These are phyloP conservation scores for Antheraea pernyi DNA, from an alignment of 1,140 invertebrate genomes.

Conservation along the genomic window DNA sequence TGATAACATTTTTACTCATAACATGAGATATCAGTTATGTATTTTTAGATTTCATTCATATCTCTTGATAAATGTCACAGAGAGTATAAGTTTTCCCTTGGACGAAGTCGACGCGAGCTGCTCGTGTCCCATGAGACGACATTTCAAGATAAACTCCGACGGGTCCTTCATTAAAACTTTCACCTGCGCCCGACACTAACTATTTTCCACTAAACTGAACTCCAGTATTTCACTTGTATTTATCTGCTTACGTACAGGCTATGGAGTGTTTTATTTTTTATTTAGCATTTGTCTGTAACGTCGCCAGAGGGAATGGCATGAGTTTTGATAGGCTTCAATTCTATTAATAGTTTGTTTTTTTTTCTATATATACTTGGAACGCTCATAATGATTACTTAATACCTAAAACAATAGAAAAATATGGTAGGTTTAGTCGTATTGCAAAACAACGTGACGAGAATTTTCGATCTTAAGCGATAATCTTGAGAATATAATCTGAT, in stretches of 20 bases:
- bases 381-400: too few species aligned
- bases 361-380: too few species aligned
- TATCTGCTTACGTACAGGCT: not conserved
- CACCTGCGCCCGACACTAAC: not conserved
- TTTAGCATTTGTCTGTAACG: not conserved
- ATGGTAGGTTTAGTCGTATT: too few species aligned
- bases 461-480: too few species aligned
- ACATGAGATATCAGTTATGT: not conserved
- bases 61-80: not conserved
- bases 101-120: not conserved
- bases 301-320: too few species aligned
- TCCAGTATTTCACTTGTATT: not conserved
- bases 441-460: too few species aligned
- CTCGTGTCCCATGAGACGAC: not conserved
- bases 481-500: too few species aligned
- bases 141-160: constrained; percentile 4
- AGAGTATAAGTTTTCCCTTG: not conserved
- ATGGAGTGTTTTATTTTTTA: not conserved
- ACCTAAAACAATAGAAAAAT: too few species aligned
- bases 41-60: not conserved
- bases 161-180: constrained; percentile 15
- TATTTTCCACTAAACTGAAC: constrained; percentile 10
- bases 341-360: too few species aligned
- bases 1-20: too few species aligned
- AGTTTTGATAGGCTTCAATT: too few species aligned